Conservation (phyloP, 2,888 invertebrate genomes). For the Lacanobia wlatinum region DNA sequence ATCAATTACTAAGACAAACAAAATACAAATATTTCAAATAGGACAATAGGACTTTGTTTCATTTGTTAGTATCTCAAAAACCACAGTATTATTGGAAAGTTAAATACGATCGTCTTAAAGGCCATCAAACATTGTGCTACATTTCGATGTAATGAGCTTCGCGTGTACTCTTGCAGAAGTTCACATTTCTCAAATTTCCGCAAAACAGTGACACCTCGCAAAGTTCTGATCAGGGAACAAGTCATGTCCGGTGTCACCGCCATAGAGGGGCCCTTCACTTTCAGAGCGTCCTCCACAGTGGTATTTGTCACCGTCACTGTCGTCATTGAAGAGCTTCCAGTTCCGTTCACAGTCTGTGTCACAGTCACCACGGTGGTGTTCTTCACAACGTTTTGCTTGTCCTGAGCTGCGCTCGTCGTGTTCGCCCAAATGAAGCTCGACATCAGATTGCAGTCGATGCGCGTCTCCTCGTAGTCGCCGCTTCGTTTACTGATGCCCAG, state of each 20-base stretch:
- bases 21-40: not conserved
- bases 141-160: constrained; percentile 69
- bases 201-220: constrained; percentile 61
- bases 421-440: constrained; percentile 79
- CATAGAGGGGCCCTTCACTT: constrained; percentile 78
- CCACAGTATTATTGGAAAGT: constrained; percentile 30
- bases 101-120: not conserved
- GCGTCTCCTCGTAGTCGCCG: constrained; percentile 78
- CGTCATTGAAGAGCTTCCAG: constrained; percentile 53
- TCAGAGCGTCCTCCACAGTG: constrained; percentile 75
- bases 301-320: constrained; percentile 69
- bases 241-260: constrained; percentile 76
- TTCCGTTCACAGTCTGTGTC: constrained; percentile 49
- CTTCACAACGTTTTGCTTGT: constrained; percentile 53
- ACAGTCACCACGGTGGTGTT: constrained; percentile 64
- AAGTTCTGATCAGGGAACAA: constrained; percentile 77
- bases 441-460: constrained; percentile 79
- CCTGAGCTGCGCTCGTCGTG: constrained; percentile 15
- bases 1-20: not conserved
- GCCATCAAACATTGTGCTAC: constrained; percentile 30
- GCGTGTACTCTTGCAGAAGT: constrained; percentile 77
- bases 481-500: constrained; percentile 72
- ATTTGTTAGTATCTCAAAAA: not conserved
- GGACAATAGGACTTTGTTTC: not conserved
- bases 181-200: constrained; percentile 77